phyloP scores from a whole-genome alignment of 2,888 invertebrate species.

The Empis stercorea region DNA sequence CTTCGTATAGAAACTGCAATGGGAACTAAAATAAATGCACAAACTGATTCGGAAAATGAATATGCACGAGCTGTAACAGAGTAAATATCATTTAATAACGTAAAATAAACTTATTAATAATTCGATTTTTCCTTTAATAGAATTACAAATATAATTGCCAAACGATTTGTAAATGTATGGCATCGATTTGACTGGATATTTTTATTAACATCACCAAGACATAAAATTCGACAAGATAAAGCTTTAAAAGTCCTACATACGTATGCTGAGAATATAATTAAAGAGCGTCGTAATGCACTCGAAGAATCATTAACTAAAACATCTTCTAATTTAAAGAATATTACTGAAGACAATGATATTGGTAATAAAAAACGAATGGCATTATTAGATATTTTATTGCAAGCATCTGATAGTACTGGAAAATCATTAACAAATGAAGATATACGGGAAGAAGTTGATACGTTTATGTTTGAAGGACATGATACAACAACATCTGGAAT shows the following conservation, averaged over 20 bases:
- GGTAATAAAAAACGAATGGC: constrained; percentile 47
- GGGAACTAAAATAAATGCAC: constrained; percentile 35
- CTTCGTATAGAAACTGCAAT: constrained; percentile 30
- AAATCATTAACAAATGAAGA: constrained; percentile 42
- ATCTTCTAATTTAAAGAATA: too few species aligned
- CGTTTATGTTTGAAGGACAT: constrained; percentile 52
- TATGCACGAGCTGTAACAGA: constrained; percentile 57
- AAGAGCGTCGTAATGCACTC: constrained; percentile 20
- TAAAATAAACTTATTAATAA: background rate
- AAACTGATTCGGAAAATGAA: constrained; percentile 47
- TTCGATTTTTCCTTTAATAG: constrained; percentile 11
- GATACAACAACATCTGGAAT: constrained; percentile 29
- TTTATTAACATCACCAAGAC: constrained; percentile 16
- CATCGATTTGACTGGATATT: constrained; percentile 24
- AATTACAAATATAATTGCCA: constrained; percentile 21
- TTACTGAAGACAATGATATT: constrained; percentile 16
- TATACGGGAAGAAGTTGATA: constrained; percentile 55
- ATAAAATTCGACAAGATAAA: constrained; percentile 13
- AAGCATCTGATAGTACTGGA: constrained; percentile 43
- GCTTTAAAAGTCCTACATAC: constrained; percentile 25
- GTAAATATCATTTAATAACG: too few species aligned
- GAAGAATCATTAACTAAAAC: constrained; percentile 13
- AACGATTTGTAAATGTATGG: constrained; percentile 23
- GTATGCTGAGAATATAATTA: constrained; percentile 28
- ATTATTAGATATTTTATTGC: constrained; percentile 50